Evolutionary conservation across 2,797 vertebrate species (phyloP).

Genomic region (Danionella dracula): DNA sequence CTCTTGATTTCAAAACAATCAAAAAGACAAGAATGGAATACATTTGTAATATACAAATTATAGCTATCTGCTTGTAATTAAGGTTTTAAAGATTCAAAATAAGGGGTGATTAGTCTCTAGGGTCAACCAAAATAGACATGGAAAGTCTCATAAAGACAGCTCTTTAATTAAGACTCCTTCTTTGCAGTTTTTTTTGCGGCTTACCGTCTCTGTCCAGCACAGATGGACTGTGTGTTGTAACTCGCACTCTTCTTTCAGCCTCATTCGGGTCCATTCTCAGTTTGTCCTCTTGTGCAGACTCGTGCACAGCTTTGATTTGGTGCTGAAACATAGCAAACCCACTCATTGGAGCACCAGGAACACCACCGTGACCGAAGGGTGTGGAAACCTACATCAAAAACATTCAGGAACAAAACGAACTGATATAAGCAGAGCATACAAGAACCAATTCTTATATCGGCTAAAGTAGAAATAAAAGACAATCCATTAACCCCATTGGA

Average conservation of each 20-base stretch:
- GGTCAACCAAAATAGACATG: too few species aligned
- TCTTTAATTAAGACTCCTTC: too few species aligned
- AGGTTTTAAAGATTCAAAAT: too few species aligned
- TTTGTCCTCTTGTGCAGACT: conserved; percentile 87
- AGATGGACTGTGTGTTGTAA: conserved; percentile 78
- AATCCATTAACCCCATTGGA: too few species aligned
- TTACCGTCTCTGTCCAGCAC: conserved; percentile 87
- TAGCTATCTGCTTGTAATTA: too few species aligned
- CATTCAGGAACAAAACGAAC: neutral
- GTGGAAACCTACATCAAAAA: conserved; percentile 58
- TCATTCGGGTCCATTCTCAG: conserved; percentile 89
- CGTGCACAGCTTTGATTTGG: conserved; percentile 92
- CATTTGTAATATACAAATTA: too few species aligned
- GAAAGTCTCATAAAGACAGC: too few species aligned
- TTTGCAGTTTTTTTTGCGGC: neutral
- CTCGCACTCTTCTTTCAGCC: conserved; percentile 75
- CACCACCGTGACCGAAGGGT: conserved; percentile 51
- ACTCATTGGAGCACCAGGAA: conserved; percentile 74
- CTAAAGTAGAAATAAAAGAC: too few species aligned
- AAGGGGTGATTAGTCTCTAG: too few species aligned
- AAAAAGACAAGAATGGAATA: too few species aligned
- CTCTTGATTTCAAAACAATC: too few species aligned
- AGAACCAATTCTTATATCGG: too few species aligned
- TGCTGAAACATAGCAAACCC: conserved; percentile 88
- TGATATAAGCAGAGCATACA: neutral